A percentile compares a stretch with the other conserved stretches of the same genome.
Evolutionary conservation across 2,113 vertebrate species (phyloP).

Genomic region (Phaethornis superciliosus): DNA sequence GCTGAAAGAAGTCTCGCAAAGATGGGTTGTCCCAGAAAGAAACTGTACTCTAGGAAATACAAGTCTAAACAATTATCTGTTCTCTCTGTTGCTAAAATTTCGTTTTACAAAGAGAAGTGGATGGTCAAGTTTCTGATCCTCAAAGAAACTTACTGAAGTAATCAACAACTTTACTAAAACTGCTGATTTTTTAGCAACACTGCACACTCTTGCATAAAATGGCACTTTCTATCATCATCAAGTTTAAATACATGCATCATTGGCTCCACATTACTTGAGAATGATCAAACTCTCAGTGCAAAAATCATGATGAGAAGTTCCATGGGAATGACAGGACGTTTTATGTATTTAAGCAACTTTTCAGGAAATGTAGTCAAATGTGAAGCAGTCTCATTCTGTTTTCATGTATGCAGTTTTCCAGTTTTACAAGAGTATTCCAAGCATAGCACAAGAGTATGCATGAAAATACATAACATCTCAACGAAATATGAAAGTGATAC

Average conservation of each 20-base stretch:
- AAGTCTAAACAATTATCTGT: not conserved
- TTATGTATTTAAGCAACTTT: not conserved
- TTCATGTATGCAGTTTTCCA: not conserved
- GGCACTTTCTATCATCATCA: not conserved
- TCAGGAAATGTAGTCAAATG: not conserved
- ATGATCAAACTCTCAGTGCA: not conserved
- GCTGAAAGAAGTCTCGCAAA: not conserved
- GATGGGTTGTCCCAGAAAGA: not conserved
- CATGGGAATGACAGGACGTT: not conserved
- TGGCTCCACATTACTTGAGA: not conserved
- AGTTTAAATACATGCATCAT: not conserved
- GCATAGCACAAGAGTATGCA: not conserved
- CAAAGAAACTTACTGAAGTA: not conserved
- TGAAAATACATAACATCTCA: not conserved
- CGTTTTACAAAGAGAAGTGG: not conserved
- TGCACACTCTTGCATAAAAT: not conserved
- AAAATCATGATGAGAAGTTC: not conserved
- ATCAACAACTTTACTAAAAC: not conserved
- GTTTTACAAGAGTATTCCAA: not conserved
- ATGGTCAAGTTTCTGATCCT: not conserved
- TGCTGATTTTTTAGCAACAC: not conserved
- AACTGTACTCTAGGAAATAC: not conserved
- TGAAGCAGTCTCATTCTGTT: not conserved
- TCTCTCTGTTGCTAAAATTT: not conserved
- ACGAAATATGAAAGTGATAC: not conserved